Evolutionary conservation across 1,140 invertebrate genomes (phyloP).

Genomic region (Agrypnia vestita): DNA sequence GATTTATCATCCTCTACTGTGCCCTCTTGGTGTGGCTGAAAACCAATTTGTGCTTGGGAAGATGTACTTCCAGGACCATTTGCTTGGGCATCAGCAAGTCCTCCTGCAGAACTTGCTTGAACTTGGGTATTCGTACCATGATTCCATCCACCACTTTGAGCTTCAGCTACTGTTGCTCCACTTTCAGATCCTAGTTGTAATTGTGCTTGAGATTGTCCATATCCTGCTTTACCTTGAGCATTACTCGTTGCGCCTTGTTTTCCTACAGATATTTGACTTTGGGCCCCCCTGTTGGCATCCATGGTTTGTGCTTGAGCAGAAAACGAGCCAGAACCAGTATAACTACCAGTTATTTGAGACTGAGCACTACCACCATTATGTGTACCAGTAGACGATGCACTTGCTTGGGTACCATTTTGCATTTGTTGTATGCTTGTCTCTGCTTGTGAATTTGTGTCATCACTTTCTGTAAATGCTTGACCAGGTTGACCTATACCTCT

Average conservation of each 20-base stretch:
- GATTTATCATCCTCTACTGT: conserved; percentile 70
- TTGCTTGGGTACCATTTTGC: conserved; percentile 81
- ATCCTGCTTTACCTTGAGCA: conserved; percentile 82
- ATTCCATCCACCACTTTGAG: conserved; percentile 82
- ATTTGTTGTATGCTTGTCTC: conserved; percentile 80
- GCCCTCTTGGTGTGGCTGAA: conserved; percentile 80
- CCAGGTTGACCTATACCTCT: not conserved
- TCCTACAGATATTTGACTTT: conserved; percentile 81
- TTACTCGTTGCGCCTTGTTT: conserved; percentile 82
- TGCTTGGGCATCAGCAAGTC: conserved; percentile 87
- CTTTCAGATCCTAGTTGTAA: conserved; percentile 82
- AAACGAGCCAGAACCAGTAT: conserved; percentile 83
- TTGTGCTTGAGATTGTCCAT: conserved; percentile 84
- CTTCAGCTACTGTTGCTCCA: conserved; percentile 81
- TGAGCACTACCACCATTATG: conserved; percentile 82
- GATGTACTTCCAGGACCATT: conserved; percentile 87
- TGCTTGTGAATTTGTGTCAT: conserved; percentile 83
- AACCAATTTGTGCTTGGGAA: conserved; percentile 89
- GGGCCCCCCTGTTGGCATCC: conserved; percentile 81
- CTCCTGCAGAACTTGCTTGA: conserved; percentile 84
- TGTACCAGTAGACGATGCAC: conserved; percentile 82
- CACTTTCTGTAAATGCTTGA: conserved; percentile 56
- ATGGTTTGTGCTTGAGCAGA: conserved; percentile 86
- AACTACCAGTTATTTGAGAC: conserved; percentile 85
- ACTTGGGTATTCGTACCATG: conserved; percentile 85